Percentiles rank a stretch among this genome's conserved stretches.
These are phyloP conservation scores for Eumerus sabulonum DNA, from an alignment of 2,888 invertebrate species.

Conservation along the genomic window DNA sequence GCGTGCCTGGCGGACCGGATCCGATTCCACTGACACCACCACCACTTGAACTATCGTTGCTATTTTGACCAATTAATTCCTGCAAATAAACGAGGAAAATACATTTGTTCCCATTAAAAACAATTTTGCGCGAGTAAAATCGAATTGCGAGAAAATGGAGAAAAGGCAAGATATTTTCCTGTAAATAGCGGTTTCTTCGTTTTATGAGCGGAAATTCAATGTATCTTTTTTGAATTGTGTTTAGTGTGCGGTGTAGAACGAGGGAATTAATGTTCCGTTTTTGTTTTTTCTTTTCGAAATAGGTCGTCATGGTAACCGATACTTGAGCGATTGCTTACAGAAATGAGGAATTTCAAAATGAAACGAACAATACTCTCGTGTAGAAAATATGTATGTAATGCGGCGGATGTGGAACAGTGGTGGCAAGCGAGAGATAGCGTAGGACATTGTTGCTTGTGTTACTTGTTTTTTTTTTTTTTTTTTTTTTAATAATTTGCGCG, in stretches of 20 bases:
- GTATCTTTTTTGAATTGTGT: too few species aligned
- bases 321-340: not conserved
- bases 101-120: not conserved
- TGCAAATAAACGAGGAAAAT: slow-evolving; percentile 75
- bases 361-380: not conserved
- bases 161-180: too few species aligned
- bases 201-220: too few species aligned
- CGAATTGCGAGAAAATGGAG: too few species aligned
- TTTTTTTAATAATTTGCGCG: too few species aligned
- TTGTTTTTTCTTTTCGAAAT: slow-evolving; percentile 6
- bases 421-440: too few species aligned
- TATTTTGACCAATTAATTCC: slow-evolving; percentile 93
- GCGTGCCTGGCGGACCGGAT: slow-evolving; percentile 82
- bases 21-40: slow-evolving; percentile 83
- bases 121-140: not conserved
- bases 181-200: too few species aligned
- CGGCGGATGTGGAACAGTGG: too few species aligned
- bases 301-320: slow-evolving; percentile 19
- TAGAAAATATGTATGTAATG: too few species aligned
- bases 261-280: not conserved
- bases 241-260: not conserved
- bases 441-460: too few species aligned
- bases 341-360: not conserved
- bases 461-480: too few species aligned
- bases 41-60: slow-evolving; percentile 91